A percentile compares a stretch with the other conserved stretches of the same genome.
These are phyloP conservation scores for Streptopelia turtur DNA, from an alignment of 2,797 vertebrate species.

Conservation along the genomic window DNA sequence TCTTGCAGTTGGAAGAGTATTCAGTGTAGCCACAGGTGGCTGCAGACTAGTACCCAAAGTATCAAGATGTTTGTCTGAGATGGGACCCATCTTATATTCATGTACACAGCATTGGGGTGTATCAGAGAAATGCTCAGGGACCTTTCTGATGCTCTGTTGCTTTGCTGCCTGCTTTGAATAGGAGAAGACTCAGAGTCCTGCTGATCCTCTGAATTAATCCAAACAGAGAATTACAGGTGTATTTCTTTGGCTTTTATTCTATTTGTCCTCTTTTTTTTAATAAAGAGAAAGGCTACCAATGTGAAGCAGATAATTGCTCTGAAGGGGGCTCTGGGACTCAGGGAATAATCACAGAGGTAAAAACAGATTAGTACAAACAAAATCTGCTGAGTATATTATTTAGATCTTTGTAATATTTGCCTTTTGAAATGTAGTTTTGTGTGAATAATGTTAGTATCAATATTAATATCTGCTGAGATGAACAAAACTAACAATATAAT, in stretches of 20 bases:
- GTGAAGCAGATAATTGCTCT: neutral
- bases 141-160: neutral
- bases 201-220: neutral
- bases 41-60: neutral
- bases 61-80: neutral
- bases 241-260: neutral
- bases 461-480: constrained; percentile 29
- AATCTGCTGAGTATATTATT: neutral
- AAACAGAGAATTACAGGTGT: neutral
- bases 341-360: neutral
- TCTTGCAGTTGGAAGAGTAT: neutral
- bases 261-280: neutral
- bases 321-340: neutral
- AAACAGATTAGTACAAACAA: neutral
- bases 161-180: neutral
- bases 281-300: neutral
- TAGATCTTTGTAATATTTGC: neutral
- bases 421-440: neutral
- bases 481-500: constrained; percentile 54
- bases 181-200: neutral
- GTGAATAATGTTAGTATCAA: neutral
- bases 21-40: neutral
- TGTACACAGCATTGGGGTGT: fast-evolving
- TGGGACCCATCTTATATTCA: neutral
- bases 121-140: neutral